Conservation (phyloP, 2,113 vertebrate species). For the Nothocercus nigrocapillus region DNA sequence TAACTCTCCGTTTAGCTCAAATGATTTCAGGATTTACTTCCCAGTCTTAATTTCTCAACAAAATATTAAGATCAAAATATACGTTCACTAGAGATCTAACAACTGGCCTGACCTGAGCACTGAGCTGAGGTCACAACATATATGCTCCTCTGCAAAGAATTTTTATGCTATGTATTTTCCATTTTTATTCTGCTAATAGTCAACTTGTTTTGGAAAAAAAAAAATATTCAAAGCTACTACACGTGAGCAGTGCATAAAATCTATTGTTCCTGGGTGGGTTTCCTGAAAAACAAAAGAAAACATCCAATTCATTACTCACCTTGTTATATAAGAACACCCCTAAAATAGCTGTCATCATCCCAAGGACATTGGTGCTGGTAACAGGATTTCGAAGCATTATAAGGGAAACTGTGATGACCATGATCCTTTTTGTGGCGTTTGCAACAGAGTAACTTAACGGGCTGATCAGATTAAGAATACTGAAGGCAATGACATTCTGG, state of each 20-base stretch:
- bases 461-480: constrained; percentile 94
- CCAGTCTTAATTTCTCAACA: background rate
- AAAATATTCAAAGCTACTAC: rapidly evolving
- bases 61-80: background rate
- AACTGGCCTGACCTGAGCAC: background rate
- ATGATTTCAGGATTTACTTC: background rate
- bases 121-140: rapidly evolving
- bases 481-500: constrained; percentile 98
- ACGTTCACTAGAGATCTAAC: background rate
- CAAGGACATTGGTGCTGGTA: constrained; percentile 88
- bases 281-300: rapidly evolving
- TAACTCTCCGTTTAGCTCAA: background rate
- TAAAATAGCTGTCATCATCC: constrained; percentile 96
- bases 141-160: rapidly evolving
- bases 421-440: constrained; percentile 97
- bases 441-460: constrained; percentile 96
- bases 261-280: background rate
- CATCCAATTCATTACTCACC: constrained; percentile 62
- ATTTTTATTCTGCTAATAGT: background rate
- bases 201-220: background rate
- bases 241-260: background rate
- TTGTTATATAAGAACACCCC: constrained; percentile 98
- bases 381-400: constrained; percentile 96
- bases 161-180: rapidly evolving
- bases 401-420: constrained; percentile 96